Evolutionary conservation across 2,888 invertebrate species (phyloP), one percentile per base, ranked within the genome.

Genomic region (Tenthredo amoena): DNA sequence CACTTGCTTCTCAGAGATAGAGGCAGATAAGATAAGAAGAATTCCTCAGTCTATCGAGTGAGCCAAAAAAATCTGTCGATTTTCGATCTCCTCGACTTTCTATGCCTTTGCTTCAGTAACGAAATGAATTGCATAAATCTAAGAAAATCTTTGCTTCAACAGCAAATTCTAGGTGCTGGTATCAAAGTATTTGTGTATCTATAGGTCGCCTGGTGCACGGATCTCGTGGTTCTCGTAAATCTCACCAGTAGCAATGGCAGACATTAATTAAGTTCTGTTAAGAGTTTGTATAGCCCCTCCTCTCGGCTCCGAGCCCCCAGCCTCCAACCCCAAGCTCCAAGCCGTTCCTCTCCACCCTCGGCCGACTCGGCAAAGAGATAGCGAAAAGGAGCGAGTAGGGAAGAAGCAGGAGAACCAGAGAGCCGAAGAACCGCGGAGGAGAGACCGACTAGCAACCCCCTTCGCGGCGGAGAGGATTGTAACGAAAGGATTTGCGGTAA

Each of bases 401-500:
- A 37, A 47, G 31, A 34, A 55, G 50, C n/a, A 77, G 55, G 62
- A 81, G 62, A 81, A 40, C 58, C 26, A 55, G 71, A 72, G n/a
- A 55, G 77, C 18, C 15, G 40, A 9, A 62, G 40, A 62, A 37
- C 43, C 83, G 68, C 43, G 82, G 34, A 34, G 68, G 65, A 65
- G 68, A 37, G 71, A 55, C 47, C 71, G 81, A 68, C 85, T 34
- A 65, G 68, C 85, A 77, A 21, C 85, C 83, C 81, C 71, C 72
- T 86, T 76, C 82, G 85, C 71, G 85, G 88, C 87, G 87, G 89
- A 88, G 88, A 88, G 91, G 90, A 92, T 91, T 91, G 91, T 92
- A 91, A 92, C 92, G 92, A 92, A 91, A 92, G 92, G 92, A 91
- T 92, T 92, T 91, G 91, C 91, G 91, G 91, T 92, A 92, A 92